These are phyloP conservation scores for Chaetophractus vellerosus DNA, from an alignment of 2,797 vertebrate genomes.

Conservation along the genomic window DNA sequence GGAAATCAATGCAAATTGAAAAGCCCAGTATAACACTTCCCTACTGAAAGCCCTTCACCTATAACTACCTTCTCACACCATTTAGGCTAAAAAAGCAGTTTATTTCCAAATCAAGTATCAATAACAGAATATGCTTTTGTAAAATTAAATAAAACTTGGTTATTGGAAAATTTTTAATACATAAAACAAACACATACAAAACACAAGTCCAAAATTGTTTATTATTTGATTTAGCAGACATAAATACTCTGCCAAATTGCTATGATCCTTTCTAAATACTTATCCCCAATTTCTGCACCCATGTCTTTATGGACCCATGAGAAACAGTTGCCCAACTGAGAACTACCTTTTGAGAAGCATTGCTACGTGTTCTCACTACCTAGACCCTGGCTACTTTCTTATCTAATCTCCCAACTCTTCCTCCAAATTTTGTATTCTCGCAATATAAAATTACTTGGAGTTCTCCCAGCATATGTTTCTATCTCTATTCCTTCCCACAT, in stretches of 20 bases:
- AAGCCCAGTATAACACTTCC: background rate
- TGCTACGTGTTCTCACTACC: background rate
- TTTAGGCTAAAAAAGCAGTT: background rate
- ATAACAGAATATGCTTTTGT: background rate
- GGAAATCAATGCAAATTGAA: background rate
- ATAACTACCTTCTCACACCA: background rate
- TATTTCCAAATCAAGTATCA: background rate
- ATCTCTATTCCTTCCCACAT: background rate
- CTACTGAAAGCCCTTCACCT: background rate
- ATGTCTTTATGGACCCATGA: background rate
- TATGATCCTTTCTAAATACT: background rate
- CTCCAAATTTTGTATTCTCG: background rate
- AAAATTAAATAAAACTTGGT: background rate
- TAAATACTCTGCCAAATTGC: background rate
- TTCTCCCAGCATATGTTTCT: background rate
- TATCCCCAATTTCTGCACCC: background rate
- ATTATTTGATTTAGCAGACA: background rate
- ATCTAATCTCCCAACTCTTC: background rate
- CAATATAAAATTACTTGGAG: no score
- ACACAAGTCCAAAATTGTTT: background rate
- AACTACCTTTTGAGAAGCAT: background rate
- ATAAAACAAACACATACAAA: background rate
- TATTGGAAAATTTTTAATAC: background rate
- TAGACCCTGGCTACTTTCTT: background rate
- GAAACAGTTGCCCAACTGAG: background rate